Conservation (phyloP, 2,888 invertebrate species). For the Brachycybe producta region DNA sequence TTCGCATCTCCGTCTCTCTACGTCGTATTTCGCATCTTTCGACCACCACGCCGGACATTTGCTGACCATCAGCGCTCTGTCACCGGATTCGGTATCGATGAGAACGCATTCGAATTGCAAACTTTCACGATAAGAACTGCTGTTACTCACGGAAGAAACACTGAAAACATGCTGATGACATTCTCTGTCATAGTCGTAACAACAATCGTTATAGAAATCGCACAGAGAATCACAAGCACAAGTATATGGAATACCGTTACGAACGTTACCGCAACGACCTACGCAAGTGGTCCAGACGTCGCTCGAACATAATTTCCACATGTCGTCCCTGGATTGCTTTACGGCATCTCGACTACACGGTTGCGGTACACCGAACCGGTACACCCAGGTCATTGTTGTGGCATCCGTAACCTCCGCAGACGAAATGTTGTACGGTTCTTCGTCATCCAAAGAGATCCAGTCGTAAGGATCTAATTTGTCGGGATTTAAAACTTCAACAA, state of each 20-base stretch:
- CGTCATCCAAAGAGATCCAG: no score
- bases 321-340: no score
- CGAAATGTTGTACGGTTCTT: no score
- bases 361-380: no score
- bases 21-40: not conserved
- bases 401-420: no score
- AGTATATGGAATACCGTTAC: slow-evolving; percentile 11
- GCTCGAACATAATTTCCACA: slow-evolving; percentile 8
- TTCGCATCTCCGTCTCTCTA: not conserved
- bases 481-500: no score
- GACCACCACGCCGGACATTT: slow-evolving; percentile 9
- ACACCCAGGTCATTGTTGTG: no score
- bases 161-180: no score
- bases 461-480: no score
- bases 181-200: slow-evolving; percentile 8
- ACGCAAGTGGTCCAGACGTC: slow-evolving; percentile 18
- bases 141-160: no score
- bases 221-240: slow-evolving; percentile 15
- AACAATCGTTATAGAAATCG: slow-evolving; percentile 12
- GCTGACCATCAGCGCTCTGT: slow-evolving; percentile 9
- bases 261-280: slow-evolving; percentile 12
- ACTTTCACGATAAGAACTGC: not conserved
- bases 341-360: no score
- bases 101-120: not conserved
- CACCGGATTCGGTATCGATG: not conserved